Evolutionary conservation across 1,140 invertebrate genomes (phyloP).

Genomic region (Venturia canescens): DNA sequence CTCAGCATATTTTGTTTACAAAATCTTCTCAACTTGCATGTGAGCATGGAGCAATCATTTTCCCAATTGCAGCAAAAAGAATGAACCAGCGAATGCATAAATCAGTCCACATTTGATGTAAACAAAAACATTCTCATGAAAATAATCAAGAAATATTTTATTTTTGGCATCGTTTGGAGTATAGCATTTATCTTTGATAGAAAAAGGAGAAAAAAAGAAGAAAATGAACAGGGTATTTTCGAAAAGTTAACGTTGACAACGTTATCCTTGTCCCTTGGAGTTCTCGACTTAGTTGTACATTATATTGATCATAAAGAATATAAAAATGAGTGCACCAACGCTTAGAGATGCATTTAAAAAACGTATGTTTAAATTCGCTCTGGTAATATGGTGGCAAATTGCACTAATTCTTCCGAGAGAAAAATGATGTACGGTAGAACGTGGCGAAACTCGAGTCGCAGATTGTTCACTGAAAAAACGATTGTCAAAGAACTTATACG

Average conservation of each 20-base stretch:
- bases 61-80: no score
- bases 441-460: not conserved
- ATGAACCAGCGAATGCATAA: no score
- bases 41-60: no score
- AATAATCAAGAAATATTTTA: no score
- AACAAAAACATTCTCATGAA: no score
- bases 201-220: not conserved
- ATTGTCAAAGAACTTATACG: not conserved
- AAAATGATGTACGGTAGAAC: not conserved
- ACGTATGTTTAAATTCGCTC: not conserved
- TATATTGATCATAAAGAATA: not conserved
- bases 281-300: not conserved
- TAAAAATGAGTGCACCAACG: not conserved
- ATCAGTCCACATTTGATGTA: no score
- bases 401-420: not conserved
- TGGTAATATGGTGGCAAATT: not conserved
- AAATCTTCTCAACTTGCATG: no score
- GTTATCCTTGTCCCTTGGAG: not conserved
- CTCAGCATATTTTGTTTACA: no score
- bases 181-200: not conserved
- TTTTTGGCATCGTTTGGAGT: no score
- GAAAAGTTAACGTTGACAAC: conserved; percentile 1
- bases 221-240: conserved; percentile 26
- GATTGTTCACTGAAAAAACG: not conserved
- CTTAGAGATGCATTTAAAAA: not conserved